Base-by-base conservation (phyloP, 2,113 vertebrate species). In the Brachyhypopomus occidentalis region DNA sequence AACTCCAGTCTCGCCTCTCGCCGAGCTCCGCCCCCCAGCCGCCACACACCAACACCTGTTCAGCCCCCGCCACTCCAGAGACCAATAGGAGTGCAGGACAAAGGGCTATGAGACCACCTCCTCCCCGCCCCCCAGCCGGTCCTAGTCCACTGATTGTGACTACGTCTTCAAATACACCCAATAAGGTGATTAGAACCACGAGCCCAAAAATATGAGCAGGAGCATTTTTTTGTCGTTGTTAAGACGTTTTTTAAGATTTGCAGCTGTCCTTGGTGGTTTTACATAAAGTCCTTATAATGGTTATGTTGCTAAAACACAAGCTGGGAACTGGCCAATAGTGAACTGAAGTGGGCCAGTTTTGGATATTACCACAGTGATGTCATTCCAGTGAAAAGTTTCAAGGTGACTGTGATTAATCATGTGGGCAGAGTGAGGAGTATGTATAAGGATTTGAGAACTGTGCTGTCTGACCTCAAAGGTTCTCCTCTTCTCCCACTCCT, bases 21-120 rank as follows among this genome's bases (percentile, higher is more conserved):
- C 81, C 80, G 1, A 84, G 78, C 67, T 75, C 87, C 19, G 17
- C 59, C 52, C 86, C 87, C 17, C 69, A 83, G 17, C 79, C 89
- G 0, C 19, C 80, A 20, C 84, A 88, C 0, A 80, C 87, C 23
- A 90, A 87, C 45, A 89, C 91, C 83, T 92, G 90, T 86, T 94
- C 94, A 2, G 93, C 93, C 20, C 93, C 93, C 0, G 89, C 92
- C 67, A 94, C 92, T 4, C 93, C 93, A 1, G 91, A 94, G 87
- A 89, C 88, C 67, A 90, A 84, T 41, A 91, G 93, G 38, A 94
- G 91, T 66, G 41, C 72, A 0, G 90, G 69, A 45, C 17, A 82
- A 48, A 89, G 77, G 66, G 77, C 69, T 4, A 2, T 83, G 4
- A 86, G 83, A 77, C 80, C 83, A 2, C 83, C 88, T 8, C 90